Evolutionary conservation across 1,140 invertebrate genomes (phyloP), one percentile per base, ranked within the genome.

Genomic region (Ceratitis capitata): DNA sequence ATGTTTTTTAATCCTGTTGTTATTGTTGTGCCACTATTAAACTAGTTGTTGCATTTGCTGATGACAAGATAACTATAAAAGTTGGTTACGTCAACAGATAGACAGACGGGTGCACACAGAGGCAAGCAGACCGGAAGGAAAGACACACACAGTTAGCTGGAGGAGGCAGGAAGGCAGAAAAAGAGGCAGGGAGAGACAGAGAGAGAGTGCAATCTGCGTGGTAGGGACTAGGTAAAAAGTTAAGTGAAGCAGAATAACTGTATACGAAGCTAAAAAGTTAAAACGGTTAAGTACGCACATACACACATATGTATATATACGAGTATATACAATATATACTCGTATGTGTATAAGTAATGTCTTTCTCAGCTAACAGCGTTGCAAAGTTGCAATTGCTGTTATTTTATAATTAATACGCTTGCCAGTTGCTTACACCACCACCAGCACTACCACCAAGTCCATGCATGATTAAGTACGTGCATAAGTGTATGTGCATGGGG

Each of bases 341-440:
- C n/a, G n/a, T n/a, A 42, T 42, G 7, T 69, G 35, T 69, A 32
- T 39, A n/a, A 26, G 58, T 64, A 39, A 19, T 69, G 35, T n/a
- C 14, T 69, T 39, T 69, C 19, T 35, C 39, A 39, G 64, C 39
- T 69, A 39, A 69, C 12, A 69, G 32, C 35, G 32, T 69, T 69
- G 35, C 64, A 39, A 69, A 69, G 35, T 39, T 39, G 35, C 16
- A 39, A 39, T 69, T 69, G 64, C n/a, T 69, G 29, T 69, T 69
- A 32, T 69, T 69, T 39, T 69, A 69, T 69, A 69, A 69, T 69
- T 69, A 42, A 69, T 69, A 69, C 35, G 19, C 64, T 69, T 69
- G 64, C 64, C 19, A 56, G 12, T 56, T 39, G 26, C 6, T 16
- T 53, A 61, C 58, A n/a, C 23, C 26, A n/a, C 3, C 23, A 58